Base-by-base conservation (phyloP, 2,797 vertebrate species). In the Bradypodion ventrale region DNA sequence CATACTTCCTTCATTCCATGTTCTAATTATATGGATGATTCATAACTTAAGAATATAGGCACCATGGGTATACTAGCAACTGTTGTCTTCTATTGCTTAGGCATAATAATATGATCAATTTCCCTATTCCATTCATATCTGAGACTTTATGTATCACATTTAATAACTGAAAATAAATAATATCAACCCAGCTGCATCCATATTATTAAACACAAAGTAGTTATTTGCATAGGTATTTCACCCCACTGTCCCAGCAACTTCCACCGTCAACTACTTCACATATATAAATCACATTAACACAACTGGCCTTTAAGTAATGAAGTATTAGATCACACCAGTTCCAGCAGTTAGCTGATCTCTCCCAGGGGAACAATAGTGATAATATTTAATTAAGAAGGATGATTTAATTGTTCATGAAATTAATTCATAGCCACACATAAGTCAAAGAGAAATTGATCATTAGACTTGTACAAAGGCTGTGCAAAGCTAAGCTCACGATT, bases 371-470 rank as follows among this genome's bases (percentile, higher is more conserved):
- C 46, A 42, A 81, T 72, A 42, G 42, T 72, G 49, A 60, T 44
- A 27, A 60, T 72, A 72, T 72, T 72, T 62, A 73, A 73, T 82
- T 74, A 82, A 60, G 56, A 62, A 63, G 6, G 56, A 56, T 83
- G 46, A 76, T 83, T 83, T 83, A 59, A 46, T 81, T 87, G 72
- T 81, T 60, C 13, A 63, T 3, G 19, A 44, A 77, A 73, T 74
- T 6, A 60, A 78, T 49, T 35, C 35, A 49, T 7, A 27, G 32
- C 5, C 40, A 66, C 29, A 16, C 4, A 16, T 52, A 78, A 5
- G 46, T 7, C 21, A 60, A 81, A 66, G 29, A 44, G 23, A 46
- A 80, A 76, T 65, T 81, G 7, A 81, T 27, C 9, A 73, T 44
- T 15, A 84, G 65, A 37, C 4, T 60, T 32, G 3, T 49, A 70